These are phyloP conservation scores for Philaenus spumarius DNA, from an alignment of 1,140 invertebrate species.

Conservation along the genomic window DNA sequence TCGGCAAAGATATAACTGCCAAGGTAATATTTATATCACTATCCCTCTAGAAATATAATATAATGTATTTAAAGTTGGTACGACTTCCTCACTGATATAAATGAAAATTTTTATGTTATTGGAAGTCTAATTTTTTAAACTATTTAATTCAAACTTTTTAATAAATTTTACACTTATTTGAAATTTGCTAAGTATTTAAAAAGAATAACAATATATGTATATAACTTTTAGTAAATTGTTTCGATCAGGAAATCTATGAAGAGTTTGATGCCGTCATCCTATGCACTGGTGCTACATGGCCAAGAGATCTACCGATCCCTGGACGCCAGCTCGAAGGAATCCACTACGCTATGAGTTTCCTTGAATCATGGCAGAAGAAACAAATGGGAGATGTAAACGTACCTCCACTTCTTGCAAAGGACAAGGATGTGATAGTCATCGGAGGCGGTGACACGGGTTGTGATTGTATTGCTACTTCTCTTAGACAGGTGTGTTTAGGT, in stretches of 20 bases:
- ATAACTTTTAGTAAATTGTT: conserved; percentile 17
- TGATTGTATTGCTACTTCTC: conserved; percentile 97
- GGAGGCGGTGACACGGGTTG: conserved; percentile 99
- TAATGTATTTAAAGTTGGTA: too few species aligned
- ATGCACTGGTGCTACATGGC: conserved; percentile 93
- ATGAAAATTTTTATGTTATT: too few species aligned
- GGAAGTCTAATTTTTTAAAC: too few species aligned
- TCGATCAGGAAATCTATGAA: conserved; percentile 50
- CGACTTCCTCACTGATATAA: too few species aligned
- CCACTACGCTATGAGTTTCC: conserved; percentile 96
- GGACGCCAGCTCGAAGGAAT: conserved; percentile 86
- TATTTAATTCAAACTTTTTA: too few species aligned
- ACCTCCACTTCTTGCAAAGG: conserved; percentile 69
- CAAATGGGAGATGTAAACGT: conserved; percentile 66
- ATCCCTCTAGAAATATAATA: too few species aligned
- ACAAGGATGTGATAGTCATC: conserved; percentile 94
- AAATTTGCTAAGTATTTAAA: too few species aligned
- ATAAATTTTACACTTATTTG: too few species aligned
- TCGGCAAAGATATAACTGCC: conserved; percentile 85
- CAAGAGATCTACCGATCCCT: conserved; percentile 79
- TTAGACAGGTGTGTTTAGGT: conserved; percentile 77
- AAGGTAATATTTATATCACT: too few species aligned
- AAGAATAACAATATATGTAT: too few species aligned
- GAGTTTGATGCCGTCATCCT: conserved; percentile 84
- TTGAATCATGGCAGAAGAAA: conserved; percentile 96